A percentile compares a stretch with the other conserved stretches of the same genome.
Conservation (phyloP, 2,888 invertebrate genomes). For the Thymelicus sylvestris region DNA sequence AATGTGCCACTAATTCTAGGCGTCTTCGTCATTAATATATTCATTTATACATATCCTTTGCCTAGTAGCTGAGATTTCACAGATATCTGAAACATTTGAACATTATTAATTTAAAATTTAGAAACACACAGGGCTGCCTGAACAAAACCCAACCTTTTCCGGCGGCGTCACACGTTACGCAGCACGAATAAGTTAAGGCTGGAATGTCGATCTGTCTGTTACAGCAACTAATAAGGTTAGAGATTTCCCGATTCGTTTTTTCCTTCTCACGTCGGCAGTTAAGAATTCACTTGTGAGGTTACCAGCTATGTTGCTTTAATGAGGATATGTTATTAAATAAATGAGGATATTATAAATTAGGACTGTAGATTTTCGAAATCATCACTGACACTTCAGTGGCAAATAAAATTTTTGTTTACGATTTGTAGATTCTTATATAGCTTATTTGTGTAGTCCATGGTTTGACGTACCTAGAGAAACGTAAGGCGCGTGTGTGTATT, state of each 20-base stretch:
- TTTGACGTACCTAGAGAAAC: no score
- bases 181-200: conserved; percentile 25
- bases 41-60: no score
- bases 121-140: conserved; percentile 5
- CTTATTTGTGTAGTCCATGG: no score
- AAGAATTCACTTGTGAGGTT: conserved; percentile 21
- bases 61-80: no score
- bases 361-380: no score
- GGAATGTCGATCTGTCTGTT: conserved; percentile 44
- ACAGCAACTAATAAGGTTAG: conserved; percentile 39
- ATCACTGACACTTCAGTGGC: no score
- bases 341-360: no score
- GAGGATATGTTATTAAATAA: background rate
- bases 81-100: background rate
- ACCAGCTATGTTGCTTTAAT: background rate
- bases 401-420: no score
- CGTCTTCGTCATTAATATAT: no score
- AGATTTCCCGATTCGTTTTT: conserved; percentile 45
- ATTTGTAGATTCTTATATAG: no score
- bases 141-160: conserved; percentile 41
- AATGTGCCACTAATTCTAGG: no score
- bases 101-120: background rate
- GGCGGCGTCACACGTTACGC: conserved; percentile 36
- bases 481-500: no score
- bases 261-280: conserved; percentile 33